These are phyloP conservation scores for Idaea dimidiata DNA, from an alignment of 2,888 invertebrate species.

Conservation along the genomic window DNA sequence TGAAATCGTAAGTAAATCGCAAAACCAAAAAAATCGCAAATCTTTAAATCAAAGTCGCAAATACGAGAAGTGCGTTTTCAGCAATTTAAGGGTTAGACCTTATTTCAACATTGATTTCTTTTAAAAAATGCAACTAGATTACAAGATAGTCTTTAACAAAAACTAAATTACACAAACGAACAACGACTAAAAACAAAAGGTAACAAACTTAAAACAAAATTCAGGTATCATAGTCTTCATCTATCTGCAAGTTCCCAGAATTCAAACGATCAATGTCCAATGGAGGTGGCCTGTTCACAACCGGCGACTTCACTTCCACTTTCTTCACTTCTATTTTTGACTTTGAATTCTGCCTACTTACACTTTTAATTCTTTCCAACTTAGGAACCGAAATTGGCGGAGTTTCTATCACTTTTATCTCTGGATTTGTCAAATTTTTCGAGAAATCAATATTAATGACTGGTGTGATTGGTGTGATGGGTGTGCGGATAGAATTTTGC, in stretches of 20 bases:
- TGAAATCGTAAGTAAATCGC: too few relatives aligned
- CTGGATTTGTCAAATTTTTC: constrained; percentile 60
- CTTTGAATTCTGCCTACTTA: constrained; percentile 60
- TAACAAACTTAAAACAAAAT: constrained; percentile 48
- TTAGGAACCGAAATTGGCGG: constrained; percentile 44
- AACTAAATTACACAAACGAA: constrained; percentile 24
- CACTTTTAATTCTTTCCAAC: constrained; percentile 40
- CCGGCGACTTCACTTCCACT: constrained; percentile 34
- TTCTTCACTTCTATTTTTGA: constrained; percentile 52
- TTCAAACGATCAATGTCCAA: constrained; percentile 63
- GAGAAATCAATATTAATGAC: constrained; percentile 71
- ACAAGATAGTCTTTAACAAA: constrained; percentile 14
- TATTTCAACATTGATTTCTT: background rate
- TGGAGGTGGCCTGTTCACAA: constrained; percentile 29
- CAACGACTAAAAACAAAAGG: constrained; percentile 29
- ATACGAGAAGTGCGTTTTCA: too few relatives aligned
- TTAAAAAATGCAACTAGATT: background rate
- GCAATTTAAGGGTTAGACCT: too few relatives aligned
- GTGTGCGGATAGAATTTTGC: constrained; percentile 27
- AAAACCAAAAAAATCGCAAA: too few relatives aligned
- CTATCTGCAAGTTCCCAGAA: constrained; percentile 70
- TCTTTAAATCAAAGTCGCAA: too few relatives aligned
- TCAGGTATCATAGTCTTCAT: constrained; percentile 80
- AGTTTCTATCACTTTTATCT: constrained; percentile 65
- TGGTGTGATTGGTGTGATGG: constrained; percentile 51